phyloP scores from a whole-genome alignment of 2,888 invertebrate species.

The Dysmachus trigonus region DNA sequence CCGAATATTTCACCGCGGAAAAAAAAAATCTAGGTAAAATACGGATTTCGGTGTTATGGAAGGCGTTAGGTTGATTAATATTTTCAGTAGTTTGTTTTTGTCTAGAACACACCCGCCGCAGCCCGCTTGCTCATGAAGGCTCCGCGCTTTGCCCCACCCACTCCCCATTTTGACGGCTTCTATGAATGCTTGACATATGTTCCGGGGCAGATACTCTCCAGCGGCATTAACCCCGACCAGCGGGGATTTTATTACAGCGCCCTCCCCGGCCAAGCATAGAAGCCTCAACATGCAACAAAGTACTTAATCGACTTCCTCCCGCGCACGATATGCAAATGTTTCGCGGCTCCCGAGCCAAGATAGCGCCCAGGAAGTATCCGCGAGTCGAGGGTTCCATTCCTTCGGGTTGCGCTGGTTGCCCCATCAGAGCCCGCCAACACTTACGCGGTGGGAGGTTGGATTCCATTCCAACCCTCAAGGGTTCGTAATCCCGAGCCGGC shows the following conservation, averaged over 20 bases:
- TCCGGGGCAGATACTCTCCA: constrained; percentile 1
- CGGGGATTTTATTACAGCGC: constrained; percentile 17
- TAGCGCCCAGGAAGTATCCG: neutral
- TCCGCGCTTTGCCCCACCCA: neutral
- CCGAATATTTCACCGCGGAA: constrained; percentile 46
- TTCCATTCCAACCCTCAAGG: neutral
- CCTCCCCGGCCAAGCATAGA: neutral
- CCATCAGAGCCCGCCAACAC: neutral
- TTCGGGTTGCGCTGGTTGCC: neutral
- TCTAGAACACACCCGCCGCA: neutral
- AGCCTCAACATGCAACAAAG: constrained; percentile 47
- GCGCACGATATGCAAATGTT: constrained; percentile 53
- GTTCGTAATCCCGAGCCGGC: neutral
- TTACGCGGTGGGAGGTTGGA: neutral
- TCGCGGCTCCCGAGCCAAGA: constrained; percentile 41
- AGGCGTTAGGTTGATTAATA: constrained; percentile 36
- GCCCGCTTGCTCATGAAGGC: neutral
- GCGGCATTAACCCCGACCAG: neutral
- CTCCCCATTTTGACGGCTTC: neutral
- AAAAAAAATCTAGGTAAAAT: constrained; percentile 48
- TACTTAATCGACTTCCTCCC: constrained; percentile 48
- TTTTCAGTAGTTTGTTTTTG: constrained; percentile 28
- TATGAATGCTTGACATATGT: constrained; percentile 17
- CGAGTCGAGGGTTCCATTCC: neutral
- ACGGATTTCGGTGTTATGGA: constrained; percentile 41